Evolutionary conservation across 64 coral and sea anemone genomes (phyloP), one percentile per base, ranked within the genome.

Genomic region (Montipora sp.): DNA sequence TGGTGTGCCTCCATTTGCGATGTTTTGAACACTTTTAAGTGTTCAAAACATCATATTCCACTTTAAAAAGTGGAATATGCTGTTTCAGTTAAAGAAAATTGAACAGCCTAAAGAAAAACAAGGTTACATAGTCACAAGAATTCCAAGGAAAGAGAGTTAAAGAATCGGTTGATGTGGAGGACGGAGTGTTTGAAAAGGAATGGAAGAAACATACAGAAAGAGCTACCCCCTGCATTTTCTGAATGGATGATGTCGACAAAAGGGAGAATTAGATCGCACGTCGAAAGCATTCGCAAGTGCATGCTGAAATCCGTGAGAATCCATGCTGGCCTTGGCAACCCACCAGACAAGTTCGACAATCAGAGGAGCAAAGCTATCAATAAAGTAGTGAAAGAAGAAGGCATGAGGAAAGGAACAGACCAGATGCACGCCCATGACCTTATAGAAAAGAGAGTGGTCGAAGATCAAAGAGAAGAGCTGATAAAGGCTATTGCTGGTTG

Each of bases 311-410:
- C 78, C 0, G 48, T 94, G 19, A 23, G 78, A 11, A 44, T 76
- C 8, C 78, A 85, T 45, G 92, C 92, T 7, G 80, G 93, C n/a
- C 78, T 94, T 16, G 88, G 87, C 6, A 73, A 85, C 51, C 73
- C 80, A 5, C 93, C 87, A 75, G 90, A 94, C 46, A 90, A 94
- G 61, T 90, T 73, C 87, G 45, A 81, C 47, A 94, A 90, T 59
- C 88, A 94, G 77, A 53, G 80, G 27, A 94, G 87, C 2, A 73
- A 94, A 60, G 46, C 93, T 3, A 23, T 94, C 47, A 75, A 90
- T n/a, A 60, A 90, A 20, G 73, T 95, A 7, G 78, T 90, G 15
- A 95, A 90, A 70, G 81, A 95, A 72, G 93, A 92, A 47, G 83
- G 19, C 6, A 53, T 78, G 9, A 27, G 83, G n/a, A 58, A 93